A percentile compares a stretch with the other conserved stretches of the same genome.
Evolutionary conservation across 2,113 vertebrate species (phyloP).

Genomic region (Dromiciops gliroides): DNA sequence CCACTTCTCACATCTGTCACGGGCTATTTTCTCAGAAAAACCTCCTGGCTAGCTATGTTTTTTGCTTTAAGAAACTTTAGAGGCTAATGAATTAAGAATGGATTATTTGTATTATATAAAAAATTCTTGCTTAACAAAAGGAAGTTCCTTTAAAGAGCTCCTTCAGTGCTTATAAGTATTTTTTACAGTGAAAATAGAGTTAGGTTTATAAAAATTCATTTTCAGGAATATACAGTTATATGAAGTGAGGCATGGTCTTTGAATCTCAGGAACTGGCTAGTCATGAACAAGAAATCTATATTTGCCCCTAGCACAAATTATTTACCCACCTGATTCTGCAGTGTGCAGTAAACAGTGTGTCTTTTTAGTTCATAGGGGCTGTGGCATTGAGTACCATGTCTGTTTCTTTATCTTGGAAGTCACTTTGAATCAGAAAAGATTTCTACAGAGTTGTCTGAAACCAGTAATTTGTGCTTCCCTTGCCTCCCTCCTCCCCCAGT

Average conservation of each 20-base stretch:
- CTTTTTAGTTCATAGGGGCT: background rate
- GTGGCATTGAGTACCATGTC: slow-evolving; percentile 23
- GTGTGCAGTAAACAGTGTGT: slow-evolving; percentile 6
- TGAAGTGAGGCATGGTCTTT: slow-evolving; percentile 18
- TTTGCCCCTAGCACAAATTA: background rate
- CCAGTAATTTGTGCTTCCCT: background rate
- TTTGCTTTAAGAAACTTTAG: slow-evolving; percentile 30
- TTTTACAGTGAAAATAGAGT: slow-evolving; percentile 26
- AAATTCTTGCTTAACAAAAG: background rate
- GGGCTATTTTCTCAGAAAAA: slow-evolving; percentile 27
- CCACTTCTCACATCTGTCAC: background rate
- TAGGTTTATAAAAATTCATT: background rate
- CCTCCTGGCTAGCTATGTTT: background rate
- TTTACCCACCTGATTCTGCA: background rate
- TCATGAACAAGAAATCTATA: background rate
- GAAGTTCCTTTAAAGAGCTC: background rate
- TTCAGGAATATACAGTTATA: background rate
- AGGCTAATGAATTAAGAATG: slow-evolving; percentile 11
- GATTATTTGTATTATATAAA: background rate
- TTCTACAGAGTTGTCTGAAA: slow-evolving; percentile 6
- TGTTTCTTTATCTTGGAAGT: slow-evolving; percentile 4
- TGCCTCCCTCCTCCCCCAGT: background rate
- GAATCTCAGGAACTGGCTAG: background rate
- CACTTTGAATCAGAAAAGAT: slow-evolving; percentile 13
- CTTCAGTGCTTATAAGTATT: background rate